Evolutionary conservation across 2,888 invertebrate genomes (phyloP).

Genomic region (Napeogenes inachia): DNA sequence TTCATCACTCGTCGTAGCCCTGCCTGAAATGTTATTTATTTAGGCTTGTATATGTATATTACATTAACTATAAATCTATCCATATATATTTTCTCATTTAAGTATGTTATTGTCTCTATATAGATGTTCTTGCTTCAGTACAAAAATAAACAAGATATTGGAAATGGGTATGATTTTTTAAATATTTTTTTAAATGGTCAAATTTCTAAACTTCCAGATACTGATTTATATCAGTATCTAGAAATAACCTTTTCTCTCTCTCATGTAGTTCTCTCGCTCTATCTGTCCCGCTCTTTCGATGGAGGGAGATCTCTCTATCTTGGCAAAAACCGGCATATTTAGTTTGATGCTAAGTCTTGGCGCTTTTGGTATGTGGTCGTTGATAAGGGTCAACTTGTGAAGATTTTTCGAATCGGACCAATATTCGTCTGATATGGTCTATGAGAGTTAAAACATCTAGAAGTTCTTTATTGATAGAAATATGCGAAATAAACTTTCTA

Average conservation of each 20-base stretch:
- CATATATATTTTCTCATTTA: too few species aligned
- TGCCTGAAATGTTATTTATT: conserved; percentile 47
- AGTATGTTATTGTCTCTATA: too few species aligned
- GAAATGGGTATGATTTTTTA: background rate
- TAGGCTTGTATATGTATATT: background rate
- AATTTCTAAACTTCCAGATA: background rate
- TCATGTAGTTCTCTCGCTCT: conserved; percentile 58
- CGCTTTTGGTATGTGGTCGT: conserved; percentile 44
- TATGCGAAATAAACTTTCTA: background rate
- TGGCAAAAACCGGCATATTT: conserved; percentile 46
- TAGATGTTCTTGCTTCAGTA: too few species aligned
- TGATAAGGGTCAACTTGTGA: conserved; percentile 44
- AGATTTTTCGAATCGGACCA: conserved; percentile 45
- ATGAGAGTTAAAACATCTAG: conserved; percentile 6
- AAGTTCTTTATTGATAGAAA: background rate
- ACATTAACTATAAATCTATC: too few species aligned
- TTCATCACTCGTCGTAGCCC: conserved; percentile 44
- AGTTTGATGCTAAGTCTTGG: conserved; percentile 45
- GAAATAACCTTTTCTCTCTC: conserved; percentile 55
- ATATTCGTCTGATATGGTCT: conserved; percentile 48
- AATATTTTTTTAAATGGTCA: too few species aligned
- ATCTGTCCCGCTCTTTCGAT: conserved; percentile 54
- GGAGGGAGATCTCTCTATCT: conserved; percentile 54
- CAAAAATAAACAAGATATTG: too few species aligned
- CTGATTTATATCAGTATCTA: too few species aligned